A percentile compares a stretch with the other conserved stretches of the same genome.
Evolutionary conservation across 2,113 vertebrate species (phyloP).

Genomic region (Paracanthobrama guichenoti): DNA sequence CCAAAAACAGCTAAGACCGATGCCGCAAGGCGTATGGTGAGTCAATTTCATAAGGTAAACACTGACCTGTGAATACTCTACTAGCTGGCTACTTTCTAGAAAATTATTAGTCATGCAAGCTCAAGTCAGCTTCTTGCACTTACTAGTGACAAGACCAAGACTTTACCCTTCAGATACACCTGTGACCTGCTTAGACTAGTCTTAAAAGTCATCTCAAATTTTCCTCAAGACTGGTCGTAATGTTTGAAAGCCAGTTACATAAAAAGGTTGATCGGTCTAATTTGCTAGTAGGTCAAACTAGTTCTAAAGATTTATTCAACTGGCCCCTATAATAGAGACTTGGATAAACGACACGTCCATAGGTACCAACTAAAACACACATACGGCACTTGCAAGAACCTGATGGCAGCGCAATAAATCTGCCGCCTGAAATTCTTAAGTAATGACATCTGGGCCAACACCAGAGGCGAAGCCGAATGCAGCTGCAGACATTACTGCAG

Average conservation of each 20-base stretch:
- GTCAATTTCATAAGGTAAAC: constrained; percentile 33
- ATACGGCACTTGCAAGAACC: constrained; percentile 18
- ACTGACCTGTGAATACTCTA: constrained; percentile 19
- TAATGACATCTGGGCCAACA: constrained; percentile 47
- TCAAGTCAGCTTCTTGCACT: not conserved
- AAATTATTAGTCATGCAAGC: not conserved
- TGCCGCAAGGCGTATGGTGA: constrained; percentile 16
- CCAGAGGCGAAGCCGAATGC: constrained; percentile 36
- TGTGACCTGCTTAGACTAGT: too few relatives aligned
- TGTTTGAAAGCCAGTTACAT: too few relatives aligned
- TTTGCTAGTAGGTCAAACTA: too few relatives aligned
- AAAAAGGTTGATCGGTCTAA: too few relatives aligned
- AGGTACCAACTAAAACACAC: not conserved
- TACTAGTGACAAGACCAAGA: not conserved
- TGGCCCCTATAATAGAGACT: not conserved
- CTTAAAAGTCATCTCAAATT: too few relatives aligned
- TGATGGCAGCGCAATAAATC: constrained; percentile 33
- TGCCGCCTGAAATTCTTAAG: constrained; percentile 41
- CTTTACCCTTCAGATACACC: not conserved
- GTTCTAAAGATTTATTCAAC: too few relatives aligned
- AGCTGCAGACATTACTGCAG: constrained; percentile 39
- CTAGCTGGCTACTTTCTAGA: not conserved
- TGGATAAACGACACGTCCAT: not conserved
- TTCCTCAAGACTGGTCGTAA: too few relatives aligned
- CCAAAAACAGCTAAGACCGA: constrained; percentile 33